Conservation (phyloP, 2,888 invertebrate genomes). For the Chrysolina americana region DNA sequence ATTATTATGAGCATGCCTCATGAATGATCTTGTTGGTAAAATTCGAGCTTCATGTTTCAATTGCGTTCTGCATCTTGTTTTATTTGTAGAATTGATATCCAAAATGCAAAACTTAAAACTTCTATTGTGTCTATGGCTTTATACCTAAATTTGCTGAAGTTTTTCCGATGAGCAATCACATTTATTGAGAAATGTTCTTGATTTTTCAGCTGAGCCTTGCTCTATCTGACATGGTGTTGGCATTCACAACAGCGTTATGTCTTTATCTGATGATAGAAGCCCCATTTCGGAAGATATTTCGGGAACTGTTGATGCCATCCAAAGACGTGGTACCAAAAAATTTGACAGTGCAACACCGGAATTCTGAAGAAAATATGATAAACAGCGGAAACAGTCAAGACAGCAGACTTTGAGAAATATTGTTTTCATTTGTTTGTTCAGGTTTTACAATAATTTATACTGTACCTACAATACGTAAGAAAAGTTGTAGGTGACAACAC, state of each 20-base stretch:
- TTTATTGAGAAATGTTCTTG: neutral
- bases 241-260: conserved; percentile 70
- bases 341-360: conserved; percentile 2
- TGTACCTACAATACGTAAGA: too few species aligned
- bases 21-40: too few species aligned
- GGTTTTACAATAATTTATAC: too few species aligned
- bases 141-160: too few species aligned
- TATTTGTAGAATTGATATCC: too few species aligned
- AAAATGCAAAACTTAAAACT: too few species aligned
- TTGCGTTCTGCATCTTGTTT: too few species aligned
- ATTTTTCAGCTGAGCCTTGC: conserved; percentile 69
- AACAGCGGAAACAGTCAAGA: conserved; percentile 52
- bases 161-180: too few species aligned
- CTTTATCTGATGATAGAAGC: conserved; percentile 74
- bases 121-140: too few species aligned
- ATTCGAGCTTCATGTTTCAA: too few species aligned
- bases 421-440: neutral
- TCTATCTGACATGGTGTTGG: conserved; percentile 71
- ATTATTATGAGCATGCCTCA: too few species aligned
- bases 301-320: conserved; percentile 60
- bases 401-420: conserved; percentile 50
- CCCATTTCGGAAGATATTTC: conserved; percentile 72
- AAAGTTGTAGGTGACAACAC: too few species aligned
- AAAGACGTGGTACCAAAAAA: conserved; percentile 43
- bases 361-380: conserved; percentile 46